Percentiles rank a stretch among this genome's conserved stretches.
Evolutionary conservation across 2,888 invertebrate species (phyloP).

Genomic region (Chaitophorus viminalis): DNA sequence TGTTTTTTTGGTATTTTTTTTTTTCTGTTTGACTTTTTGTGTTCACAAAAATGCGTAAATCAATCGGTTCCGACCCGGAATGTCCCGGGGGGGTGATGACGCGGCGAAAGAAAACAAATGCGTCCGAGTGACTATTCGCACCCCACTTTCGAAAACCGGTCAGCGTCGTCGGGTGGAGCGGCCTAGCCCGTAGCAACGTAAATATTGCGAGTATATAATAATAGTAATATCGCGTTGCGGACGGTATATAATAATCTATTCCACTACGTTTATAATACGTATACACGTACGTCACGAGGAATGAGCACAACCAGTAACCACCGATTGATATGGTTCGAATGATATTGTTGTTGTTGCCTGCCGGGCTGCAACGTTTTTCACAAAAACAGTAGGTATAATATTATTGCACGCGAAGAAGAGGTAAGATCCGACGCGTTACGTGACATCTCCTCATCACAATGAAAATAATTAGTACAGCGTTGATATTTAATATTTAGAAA

Average conservation of each 20-base stretch:
- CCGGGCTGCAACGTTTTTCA: too few relatives aligned
- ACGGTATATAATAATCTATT: neutral
- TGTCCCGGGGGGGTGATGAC: constrained; percentile 7
- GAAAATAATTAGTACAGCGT: too few relatives aligned
- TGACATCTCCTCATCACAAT: too few relatives aligned
- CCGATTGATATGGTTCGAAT: too few relatives aligned
- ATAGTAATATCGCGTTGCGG: neutral
- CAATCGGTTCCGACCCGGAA: constrained; percentile 2
- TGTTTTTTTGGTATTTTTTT: neutral
- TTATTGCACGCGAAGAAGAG: too few relatives aligned
- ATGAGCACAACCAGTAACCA: too few relatives aligned
- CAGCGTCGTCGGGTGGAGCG: neutral
- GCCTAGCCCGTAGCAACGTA: neutral
- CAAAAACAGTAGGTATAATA: too few relatives aligned
- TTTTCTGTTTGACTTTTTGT: neutral
- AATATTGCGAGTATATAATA: neutral
- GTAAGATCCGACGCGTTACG: too few relatives aligned
- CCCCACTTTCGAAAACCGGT: constrained; percentile 15
- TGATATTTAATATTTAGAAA: too few relatives aligned
- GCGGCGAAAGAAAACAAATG: neutral
- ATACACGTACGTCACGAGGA: too few relatives aligned
- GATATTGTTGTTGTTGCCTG: too few relatives aligned
- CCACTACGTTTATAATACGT: too few relatives aligned
- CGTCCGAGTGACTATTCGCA: neutral
- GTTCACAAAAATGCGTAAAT: neutral